Conservation (phyloP, 2,888 invertebrate genomes). For the Erebia epiphron region DNA sequence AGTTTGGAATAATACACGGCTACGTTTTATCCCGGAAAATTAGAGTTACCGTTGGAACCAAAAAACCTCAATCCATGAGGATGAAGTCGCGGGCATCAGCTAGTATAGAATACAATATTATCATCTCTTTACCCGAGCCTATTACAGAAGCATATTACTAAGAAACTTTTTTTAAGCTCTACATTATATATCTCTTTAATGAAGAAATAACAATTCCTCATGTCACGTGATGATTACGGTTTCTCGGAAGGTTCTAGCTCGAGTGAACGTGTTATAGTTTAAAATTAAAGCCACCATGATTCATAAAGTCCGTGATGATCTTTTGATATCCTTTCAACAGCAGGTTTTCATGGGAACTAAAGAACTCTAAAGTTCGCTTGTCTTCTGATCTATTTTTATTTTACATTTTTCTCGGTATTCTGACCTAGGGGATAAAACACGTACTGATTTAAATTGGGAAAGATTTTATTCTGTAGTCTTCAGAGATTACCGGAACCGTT, state of each 20-base stretch:
- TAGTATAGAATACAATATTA: not conserved
- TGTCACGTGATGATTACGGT: slow-evolving; percentile 42
- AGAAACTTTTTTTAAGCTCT: not conserved
- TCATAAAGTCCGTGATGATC: slow-evolving; percentile 62
- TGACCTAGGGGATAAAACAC: not conserved
- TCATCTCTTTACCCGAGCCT: not conserved
- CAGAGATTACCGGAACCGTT: not conserved
- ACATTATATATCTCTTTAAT: not conserved
- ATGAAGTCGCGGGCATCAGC: no score
- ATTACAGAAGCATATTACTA: not conserved
- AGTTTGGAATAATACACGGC: no score
- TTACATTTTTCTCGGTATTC: slow-evolving; percentile 20
- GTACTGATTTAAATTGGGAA: slow-evolving; percentile 4
- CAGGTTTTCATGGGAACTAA: slow-evolving; percentile 35
- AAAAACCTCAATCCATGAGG: no score
- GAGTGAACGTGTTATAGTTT: slow-evolving; percentile 54
- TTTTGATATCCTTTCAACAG: slow-evolving; percentile 64
- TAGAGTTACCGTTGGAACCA: no score
- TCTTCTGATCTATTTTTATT: slow-evolving; percentile 15
- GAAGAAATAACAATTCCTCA: slow-evolving; percentile 28
- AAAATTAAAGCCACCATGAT: slow-evolving; percentile 53
- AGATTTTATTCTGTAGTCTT: not conserved
- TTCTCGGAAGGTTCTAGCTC: slow-evolving; percentile 63
- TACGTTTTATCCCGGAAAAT: no score
- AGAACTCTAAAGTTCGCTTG: slow-evolving; percentile 15